Evolutionary conservation across 1,140 invertebrate species (phyloP).

Genomic region (Leptinotarsa defecta): DNA sequence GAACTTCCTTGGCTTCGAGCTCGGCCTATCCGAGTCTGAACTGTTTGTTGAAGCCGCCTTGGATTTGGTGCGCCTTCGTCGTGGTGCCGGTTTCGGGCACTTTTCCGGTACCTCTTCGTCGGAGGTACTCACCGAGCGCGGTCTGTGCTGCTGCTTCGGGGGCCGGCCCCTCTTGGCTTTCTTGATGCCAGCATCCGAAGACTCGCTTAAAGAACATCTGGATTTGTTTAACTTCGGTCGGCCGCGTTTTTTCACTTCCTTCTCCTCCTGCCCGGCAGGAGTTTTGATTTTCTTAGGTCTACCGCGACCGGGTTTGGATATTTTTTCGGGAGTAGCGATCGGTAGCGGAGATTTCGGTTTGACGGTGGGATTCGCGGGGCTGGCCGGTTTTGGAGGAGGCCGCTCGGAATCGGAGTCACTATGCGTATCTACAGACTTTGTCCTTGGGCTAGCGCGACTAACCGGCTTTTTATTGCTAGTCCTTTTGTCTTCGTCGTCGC

Average conservation of each 20-base stretch:
- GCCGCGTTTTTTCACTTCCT: conserved; percentile 49
- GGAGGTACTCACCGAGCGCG: conserved; percentile 46
- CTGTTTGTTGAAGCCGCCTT: conserved; percentile 42
- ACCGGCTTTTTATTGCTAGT: conserved; percentile 44
- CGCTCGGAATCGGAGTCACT: conserved; percentile 48
- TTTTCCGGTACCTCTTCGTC: conserved; percentile 44
- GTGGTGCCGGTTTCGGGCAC: conserved; percentile 42
- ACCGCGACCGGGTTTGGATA: conserved; percentile 45
- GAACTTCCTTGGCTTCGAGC: conserved; percentile 25
- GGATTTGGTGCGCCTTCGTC: conserved; percentile 36
- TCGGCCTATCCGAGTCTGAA: conserved; percentile 41
- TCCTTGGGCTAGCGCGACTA: conserved; percentile 45
- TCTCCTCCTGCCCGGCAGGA: conserved; percentile 34
- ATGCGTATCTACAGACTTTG: conserved; percentile 45
- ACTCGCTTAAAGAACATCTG: conserved; percentile 30
- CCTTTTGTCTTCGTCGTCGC: conserved; percentile 47
- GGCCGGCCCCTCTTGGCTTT: conserved; percentile 42
- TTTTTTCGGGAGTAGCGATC: conserved; percentile 6
- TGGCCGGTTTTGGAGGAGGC: conserved; percentile 3
- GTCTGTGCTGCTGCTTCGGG: conserved; percentile 29
- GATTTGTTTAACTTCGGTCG: conserved; percentile 47
- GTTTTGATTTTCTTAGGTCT: conserved; percentile 56
- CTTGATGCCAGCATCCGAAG: conserved; percentile 31
- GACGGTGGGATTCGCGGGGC: not conserved
- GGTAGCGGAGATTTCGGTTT: conserved; percentile 22